A percentile compares a stretch with the other conserved stretches of the same genome.
Conservation (phyloP, 2,113 vertebrate genomes). For the Lophura nycthemera region DNA sequence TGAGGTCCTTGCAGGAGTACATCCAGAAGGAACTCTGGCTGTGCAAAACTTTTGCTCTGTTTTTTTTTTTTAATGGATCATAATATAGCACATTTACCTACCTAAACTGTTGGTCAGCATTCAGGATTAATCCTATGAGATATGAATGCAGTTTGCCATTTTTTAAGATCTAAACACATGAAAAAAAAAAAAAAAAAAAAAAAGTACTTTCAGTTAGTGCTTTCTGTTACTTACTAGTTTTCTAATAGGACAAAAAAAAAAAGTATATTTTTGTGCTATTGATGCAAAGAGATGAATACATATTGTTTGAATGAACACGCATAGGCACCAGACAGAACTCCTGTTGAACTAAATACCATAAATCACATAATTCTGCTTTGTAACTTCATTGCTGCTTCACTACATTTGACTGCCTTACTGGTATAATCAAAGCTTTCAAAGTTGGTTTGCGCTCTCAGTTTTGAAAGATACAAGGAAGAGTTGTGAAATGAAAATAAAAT, state of each 20-base stretch:
- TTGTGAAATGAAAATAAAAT: not conserved
- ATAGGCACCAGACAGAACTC: not conserved
- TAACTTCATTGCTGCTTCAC: not conserved
- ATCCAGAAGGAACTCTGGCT: not conserved
- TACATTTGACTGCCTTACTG: not conserved
- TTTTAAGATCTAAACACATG: conserved; percentile 75
- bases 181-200: conserved; percentile 8
- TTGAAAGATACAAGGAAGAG: not conserved
- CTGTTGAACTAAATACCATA: not conserved
- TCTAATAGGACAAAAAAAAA: not conserved
- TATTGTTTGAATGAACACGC: not conserved
- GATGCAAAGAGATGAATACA: not conserved
- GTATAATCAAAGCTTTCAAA: not conserved
- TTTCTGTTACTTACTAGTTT: not conserved
- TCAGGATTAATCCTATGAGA: conserved; percentile 87
- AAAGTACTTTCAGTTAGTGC: not conserved
- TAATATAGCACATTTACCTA: conserved; percentile 73
- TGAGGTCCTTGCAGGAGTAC: not conserved
- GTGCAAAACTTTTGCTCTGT: not conserved
- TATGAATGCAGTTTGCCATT: conserved; percentile 73
- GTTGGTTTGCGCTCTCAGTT: not conserved
- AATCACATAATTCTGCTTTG: not conserved
- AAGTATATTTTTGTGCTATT: not conserved
- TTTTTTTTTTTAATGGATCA: not conserved
- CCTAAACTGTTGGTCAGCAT: conserved; percentile 86